Base-by-base conservation (phyloP, 2,113 vertebrate genomes). In the Psittacula cyanocephala region DNA sequence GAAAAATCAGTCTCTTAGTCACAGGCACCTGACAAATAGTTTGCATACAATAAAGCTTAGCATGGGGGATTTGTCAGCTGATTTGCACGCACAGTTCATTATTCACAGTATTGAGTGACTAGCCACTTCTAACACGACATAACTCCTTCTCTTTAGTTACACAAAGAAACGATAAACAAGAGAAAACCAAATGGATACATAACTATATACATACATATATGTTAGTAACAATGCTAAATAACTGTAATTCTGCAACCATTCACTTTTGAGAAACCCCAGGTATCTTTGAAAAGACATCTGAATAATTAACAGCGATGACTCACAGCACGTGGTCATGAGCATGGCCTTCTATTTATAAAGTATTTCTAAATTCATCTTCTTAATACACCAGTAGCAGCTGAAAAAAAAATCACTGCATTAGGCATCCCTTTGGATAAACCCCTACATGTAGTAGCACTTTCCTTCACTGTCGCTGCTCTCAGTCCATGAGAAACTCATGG, bases 251-350 rank as follows among this genome's bases (percentile, higher is more conserved):
- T 75, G 43, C 41, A 85, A 44, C 43, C 2, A 6, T 33, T 91
- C 24, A 13, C 67, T 90, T 90, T 60, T 90, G 64, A 5, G 3
- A 76, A 76, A 71, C 43, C 31, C 57, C 65, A 81, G 86, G 92
- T 91, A 65, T 78, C 80, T 90, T 81, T 94, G 82, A 81, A 81
- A 93, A 89, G 64, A 31, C 44, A 57, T 90, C 50, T 94, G 89
- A 96, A 88, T 92, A 97, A 94, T 95, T 95, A 93, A 86, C 80
- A 84, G 25, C 1, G 17, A 79, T 96, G 95, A 97, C 88, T 94
- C 93, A 96, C n/a, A 81, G 69, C 89, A 87, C 87, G 57, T 69
- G 80, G 69, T 86, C 86, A 88, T 71, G 80, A 96, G 37, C 12
- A 7, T 41, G 47, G 74, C 47, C 52, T 88, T 90, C 93, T 96